Base-by-base conservation (phyloP, 2,797 vertebrate species). In the Morelia viridis region DNA sequence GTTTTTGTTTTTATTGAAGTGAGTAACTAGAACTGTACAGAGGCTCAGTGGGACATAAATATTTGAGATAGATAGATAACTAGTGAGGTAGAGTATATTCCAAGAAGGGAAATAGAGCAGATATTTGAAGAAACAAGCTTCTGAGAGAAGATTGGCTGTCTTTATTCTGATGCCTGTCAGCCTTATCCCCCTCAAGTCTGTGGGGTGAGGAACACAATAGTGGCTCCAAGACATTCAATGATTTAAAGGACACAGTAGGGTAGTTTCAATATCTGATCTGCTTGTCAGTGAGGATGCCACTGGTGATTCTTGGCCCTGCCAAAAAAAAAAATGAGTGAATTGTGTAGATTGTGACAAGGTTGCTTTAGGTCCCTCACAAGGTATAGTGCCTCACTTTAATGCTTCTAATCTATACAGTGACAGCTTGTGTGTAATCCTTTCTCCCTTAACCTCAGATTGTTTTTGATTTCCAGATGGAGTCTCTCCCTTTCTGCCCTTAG, bases 381-480 rank as follows among this genome's bases (percentile, higher is more conserved):
- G 26, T 58, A 57, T 22, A 86, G 53, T 9, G 24, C 3, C 71
- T 80, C 71, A 80, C 9, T 26, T 19, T 2, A 12, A 58, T 15
- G 19, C 22, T 87, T 92, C 91, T 41, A 71, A 53, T 56, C 50
- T 87, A 60, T 41, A 93, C 46, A 2, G 80, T 65, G 46, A 17
- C 65, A 64, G 28, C 26, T 93, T 92, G 31, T 65, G 93, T 95
- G 93, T 84, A 94, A 94, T 84, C 89, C 41, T 65, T 85, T 95
- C 64, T 89, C 91, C 89, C 65, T 88, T 90, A 71, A 65, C 88
- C 88, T 41, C 53, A 24, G 28, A 91, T 93, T 90, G 90, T 80
- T 95, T 80, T 93, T 93, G 90, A 31, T 84, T 89, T 93, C 88
- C 93, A 92, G 88, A 93, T 41, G 90, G 92, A 93, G 94, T 31